These are phyloP conservation scores for Mareca strepera DNA, from an alignment of 2,797 vertebrate species.

Conservation along the genomic window DNA sequence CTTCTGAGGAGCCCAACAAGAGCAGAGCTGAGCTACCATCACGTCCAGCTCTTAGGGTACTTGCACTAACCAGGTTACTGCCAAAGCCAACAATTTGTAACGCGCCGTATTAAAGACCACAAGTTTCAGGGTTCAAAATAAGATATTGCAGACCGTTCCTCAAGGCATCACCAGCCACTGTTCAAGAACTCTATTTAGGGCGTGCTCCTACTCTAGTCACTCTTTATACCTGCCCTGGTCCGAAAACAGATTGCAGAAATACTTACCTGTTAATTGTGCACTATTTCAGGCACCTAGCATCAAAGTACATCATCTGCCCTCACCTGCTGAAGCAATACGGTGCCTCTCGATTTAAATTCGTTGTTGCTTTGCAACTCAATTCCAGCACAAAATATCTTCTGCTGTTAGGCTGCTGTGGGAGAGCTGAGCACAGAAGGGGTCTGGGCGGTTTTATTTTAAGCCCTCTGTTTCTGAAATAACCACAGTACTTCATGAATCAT, in stretches of 20 bases:
- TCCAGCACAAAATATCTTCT: background rate
- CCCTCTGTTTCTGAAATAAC: slow-evolving; percentile 18
- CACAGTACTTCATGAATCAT: background rate
- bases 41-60: background rate
- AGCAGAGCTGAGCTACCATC: background rate
- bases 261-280: background rate
- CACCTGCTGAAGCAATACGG: accelerated
- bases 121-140: background rate
- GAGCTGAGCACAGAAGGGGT: slow-evolving; percentile 26
- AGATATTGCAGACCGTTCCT: background rate
- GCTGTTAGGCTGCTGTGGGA: background rate
- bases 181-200: background rate
- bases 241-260: background rate
- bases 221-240: background rate
- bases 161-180: background rate
- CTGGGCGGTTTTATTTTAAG: slow-evolving; percentile 47
- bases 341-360: background rate
- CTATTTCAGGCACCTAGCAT: background rate
- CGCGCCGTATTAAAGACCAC: accelerated
- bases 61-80: background rate
- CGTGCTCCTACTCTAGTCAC: background rate
- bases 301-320: background rate
- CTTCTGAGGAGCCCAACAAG: background rate
- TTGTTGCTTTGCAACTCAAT: background rate
- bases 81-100: background rate